These are phyloP conservation scores for Heliconius erato DNA, from an alignment of 2,888 invertebrate species.

Conservation along the genomic window DNA sequence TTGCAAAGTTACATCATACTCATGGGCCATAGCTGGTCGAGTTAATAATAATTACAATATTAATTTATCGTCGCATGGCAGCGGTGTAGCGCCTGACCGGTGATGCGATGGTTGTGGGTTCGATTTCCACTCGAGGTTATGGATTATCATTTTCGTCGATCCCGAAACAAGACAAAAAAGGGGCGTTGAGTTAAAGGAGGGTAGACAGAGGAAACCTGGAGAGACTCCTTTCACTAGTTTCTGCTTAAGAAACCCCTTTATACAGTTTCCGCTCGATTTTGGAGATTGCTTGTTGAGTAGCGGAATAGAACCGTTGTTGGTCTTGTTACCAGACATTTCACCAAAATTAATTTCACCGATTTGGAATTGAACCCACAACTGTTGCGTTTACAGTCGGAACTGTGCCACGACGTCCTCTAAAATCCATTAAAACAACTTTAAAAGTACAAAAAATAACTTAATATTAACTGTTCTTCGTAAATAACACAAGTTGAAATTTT, in stretches of 20 bases:
- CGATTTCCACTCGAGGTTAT: not conserved
- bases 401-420: no score
- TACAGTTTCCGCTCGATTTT: not conserved
- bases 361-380: not conserved
- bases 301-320: no score
- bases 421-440: not conserved
- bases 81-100: not conserved
- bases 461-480: not conserved
- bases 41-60: conserved; percentile 33
- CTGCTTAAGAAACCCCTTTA: not conserved
- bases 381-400: not conserved
- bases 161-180: not conserved
- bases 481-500: conserved; percentile 12
- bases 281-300: not conserved
- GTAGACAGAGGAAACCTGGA: not conserved
- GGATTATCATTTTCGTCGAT: not conserved
- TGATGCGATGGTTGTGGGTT: not conserved
- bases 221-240: not conserved
- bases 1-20: conserved; percentile 45
- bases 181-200: not conserved
- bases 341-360: not conserved
- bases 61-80: conserved; percentile 12
- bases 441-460: not conserved
- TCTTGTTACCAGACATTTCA: no score
- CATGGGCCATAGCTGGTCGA: conserved; percentile 33